These are phyloP conservation scores for Lagocephalus sceleratus DNA, from an alignment of 2,797 vertebrate species.

Conservation along the genomic window DNA sequence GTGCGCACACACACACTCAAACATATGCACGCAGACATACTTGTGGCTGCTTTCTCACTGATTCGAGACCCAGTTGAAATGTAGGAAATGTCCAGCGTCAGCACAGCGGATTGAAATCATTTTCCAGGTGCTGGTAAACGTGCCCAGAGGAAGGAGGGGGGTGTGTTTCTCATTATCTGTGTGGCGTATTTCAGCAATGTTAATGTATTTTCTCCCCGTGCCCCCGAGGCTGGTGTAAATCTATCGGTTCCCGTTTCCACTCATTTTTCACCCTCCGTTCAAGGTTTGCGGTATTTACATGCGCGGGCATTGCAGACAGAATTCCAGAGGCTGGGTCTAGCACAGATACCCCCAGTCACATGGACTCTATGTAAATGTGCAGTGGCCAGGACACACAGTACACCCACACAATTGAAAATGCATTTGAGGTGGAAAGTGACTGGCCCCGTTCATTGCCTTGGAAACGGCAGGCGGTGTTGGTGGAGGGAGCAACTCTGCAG, in stretches of 20 bases:
- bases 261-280: too few relatives aligned
- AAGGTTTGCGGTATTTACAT: conserved; percentile 17
- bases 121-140: conserved; percentile 51
- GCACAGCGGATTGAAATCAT: conserved; percentile 49
- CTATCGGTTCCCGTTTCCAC: conserved; percentile 23
- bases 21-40: conserved; percentile 18
- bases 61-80: conserved; percentile 64
- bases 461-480: conserved; percentile 62
- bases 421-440: conserved; percentile 60
- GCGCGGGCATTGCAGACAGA: conserved; percentile 13
- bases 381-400: conserved; percentile 18
- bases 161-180: conserved; percentile 32
- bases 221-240: conserved; percentile 30
- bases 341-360: conserved; percentile 10
- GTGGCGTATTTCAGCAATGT: too few relatives aligned
- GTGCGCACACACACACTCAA: conserved; percentile 9
- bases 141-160: conserved; percentile 14
- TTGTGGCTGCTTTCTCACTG: conserved; percentile 43
- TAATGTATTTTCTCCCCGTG: conserved; percentile 5
- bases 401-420: conserved; percentile 40
- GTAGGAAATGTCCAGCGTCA: conserved; percentile 62
- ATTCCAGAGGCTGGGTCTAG: conserved; percentile 14
- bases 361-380: conserved; percentile 26
- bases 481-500: conserved; percentile 43
- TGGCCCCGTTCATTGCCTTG: conserved; percentile 62